phyloP scores from a whole-genome alignment of 2,113 vertebrate genomes.

The Podarcis muralis region DNA sequence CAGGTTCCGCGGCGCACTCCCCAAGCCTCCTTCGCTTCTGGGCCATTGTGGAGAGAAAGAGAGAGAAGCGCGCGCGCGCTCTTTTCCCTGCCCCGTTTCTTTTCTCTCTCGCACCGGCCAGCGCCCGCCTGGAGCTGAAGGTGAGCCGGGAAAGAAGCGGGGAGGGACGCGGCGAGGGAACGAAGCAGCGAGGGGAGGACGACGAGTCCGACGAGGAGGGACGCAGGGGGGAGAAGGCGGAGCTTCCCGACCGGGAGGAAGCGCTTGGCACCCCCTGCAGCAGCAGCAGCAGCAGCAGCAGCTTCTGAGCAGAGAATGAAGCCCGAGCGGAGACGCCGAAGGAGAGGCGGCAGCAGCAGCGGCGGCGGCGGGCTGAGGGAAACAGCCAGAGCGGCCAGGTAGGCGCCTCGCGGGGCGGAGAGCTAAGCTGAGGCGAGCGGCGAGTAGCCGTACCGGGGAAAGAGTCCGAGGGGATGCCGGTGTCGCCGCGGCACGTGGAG shows the following conservation, averaged over 20 bases:
- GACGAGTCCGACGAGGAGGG: not conserved
- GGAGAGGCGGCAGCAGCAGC: not conserved
- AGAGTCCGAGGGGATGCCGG: not conserved
- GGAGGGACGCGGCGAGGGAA: not conserved
- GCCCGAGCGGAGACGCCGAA: not conserved
- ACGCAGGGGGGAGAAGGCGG: conserved; percentile 9
- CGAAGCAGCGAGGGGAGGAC: not conserved
- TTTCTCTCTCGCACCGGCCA: conserved; percentile 23
- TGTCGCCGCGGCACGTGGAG: not conserved
- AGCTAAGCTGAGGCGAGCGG: not conserved
- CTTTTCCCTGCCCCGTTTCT: not conserved
- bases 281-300: not conserved
- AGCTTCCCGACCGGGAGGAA: conserved; percentile 13
- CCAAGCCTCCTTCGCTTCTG: conserved; percentile 14
- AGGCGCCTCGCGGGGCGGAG: not conserved
- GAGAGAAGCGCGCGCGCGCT: not conserved
- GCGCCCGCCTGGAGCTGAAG: not conserved
- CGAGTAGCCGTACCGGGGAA: no score
- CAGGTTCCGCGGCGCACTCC: not conserved
- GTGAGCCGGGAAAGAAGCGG: not conserved
- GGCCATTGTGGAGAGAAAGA: conserved; percentile 6
- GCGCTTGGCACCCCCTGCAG: not conserved
- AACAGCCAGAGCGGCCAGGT: not conserved
- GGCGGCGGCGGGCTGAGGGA: not conserved
- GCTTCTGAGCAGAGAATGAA: not conserved